Evolutionary conservation across 2,113 vertebrate genomes (phyloP).

Genomic region (Mionectes macconnelli): DNA sequence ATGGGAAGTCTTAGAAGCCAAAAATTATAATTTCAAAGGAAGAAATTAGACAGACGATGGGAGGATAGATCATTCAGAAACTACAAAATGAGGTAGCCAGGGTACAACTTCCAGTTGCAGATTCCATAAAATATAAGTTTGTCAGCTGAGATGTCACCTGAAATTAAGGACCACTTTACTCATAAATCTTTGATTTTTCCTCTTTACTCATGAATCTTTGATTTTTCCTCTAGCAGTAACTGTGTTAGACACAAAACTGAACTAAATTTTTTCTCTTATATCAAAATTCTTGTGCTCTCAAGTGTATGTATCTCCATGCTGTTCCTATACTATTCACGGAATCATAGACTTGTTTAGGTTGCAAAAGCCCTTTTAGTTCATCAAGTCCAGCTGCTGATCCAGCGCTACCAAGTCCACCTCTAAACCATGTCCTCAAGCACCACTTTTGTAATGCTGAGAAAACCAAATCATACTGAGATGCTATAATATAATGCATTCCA

Average conservation of each 20-base stretch:
- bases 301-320: neutral
- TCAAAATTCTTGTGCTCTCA: neutral
- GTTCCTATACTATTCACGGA: neutral
- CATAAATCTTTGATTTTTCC: neutral
- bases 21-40: slow-evolving; percentile 11
- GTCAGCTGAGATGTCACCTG: neutral
- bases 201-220: neutral
- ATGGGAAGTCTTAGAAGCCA: neutral
- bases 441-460: neutral
- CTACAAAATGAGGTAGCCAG: neutral
- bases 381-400: neutral
- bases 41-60: neutral
- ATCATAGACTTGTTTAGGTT: neutral
- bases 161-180: neutral
- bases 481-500: neutral
- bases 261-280: neutral
- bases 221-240: neutral
- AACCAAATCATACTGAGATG: neutral
- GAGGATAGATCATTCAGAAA: neutral
- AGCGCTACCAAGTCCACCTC: neutral
- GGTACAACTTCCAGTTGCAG: neutral
- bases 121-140: neutral
- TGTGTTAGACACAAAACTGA: neutral
- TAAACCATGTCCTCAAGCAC: neutral
- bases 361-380: neutral